These are phyloP conservation scores for Coleophora deauratella DNA, from an alignment of 2,888 invertebrate species.

Conservation along the genomic window DNA sequence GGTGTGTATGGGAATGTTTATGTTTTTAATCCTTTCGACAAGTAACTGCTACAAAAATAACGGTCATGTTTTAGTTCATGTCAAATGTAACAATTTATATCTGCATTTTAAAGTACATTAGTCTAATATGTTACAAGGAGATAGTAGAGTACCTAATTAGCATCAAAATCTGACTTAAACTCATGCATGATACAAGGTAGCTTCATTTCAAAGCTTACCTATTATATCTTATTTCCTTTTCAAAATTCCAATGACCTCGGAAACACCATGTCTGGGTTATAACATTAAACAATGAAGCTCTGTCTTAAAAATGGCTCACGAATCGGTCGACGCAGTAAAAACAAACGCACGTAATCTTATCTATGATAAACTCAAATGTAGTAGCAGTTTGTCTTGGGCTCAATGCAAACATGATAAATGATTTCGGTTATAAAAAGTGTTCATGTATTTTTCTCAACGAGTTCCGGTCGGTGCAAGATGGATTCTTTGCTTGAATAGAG, in stretches of 20 bases:
- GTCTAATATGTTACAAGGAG: too few relatives aligned
- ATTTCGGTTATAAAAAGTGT: slow-evolving; percentile 67
- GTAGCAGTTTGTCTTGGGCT: slow-evolving; percentile 72
- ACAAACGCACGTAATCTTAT: slow-evolving; percentile 68
- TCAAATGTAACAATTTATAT: slow-evolving; percentile 11
- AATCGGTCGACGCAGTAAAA: slow-evolving; percentile 66
- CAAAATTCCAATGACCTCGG: slow-evolving; percentile 32
- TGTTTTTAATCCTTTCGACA: too few relatives aligned
- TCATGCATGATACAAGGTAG: too few relatives aligned
- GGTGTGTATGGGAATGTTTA: slow-evolving; percentile 64
- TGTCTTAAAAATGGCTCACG: slow-evolving; percentile 61
- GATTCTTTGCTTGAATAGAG: slow-evolving; percentile 61
- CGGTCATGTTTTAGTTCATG: too few relatives aligned
- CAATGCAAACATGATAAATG: slow-evolving; percentile 71
- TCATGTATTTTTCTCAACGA: slow-evolving; percentile 63
- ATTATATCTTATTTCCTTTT: slow-evolving; percentile 35
- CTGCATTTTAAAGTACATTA: too few relatives aligned
- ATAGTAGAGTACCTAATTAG: too few relatives aligned
- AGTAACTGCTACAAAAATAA: slow-evolving; percentile 20
- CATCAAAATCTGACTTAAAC: slow-evolving; percentile 1
- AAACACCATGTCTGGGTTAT: slow-evolving; percentile 42
- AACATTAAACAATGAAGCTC: slow-evolving; percentile 58
- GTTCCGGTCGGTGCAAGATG: slow-evolving; percentile 63
- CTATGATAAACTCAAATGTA: slow-evolving; percentile 67
- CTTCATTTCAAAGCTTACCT: too few relatives aligned